Evolutionary conservation across 2,888 invertebrate species (phyloP).

Genomic region (Cephus sareptanus): DNA sequence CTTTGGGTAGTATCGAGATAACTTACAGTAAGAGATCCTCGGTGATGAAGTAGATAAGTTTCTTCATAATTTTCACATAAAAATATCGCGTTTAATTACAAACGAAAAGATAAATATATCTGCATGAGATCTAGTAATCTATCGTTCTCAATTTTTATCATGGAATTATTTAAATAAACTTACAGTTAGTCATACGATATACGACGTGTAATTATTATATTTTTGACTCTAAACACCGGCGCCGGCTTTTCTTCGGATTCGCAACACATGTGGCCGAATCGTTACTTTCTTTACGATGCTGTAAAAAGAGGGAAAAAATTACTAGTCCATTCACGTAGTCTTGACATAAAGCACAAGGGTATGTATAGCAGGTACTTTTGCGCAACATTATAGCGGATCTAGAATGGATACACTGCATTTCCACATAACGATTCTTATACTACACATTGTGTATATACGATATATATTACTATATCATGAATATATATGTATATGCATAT

Average conservation of each 20-base stretch:
- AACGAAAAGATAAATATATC: not conserved
- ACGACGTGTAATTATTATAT: not conserved
- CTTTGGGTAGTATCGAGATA: not conserved
- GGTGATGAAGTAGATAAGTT: not conserved
- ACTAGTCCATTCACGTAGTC: conserved; percentile 50
- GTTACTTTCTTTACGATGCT: conserved; percentile 43
- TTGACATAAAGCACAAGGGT: conserved; percentile 34
- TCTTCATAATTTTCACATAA: too few relatives aligned
- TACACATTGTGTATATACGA: not conserved
- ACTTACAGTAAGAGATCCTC: not conserved
- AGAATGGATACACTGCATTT: not conserved
- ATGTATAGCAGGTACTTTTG: not conserved
- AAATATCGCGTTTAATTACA: not conserved
- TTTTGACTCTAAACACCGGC: not conserved
- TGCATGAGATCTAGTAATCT: not conserved
- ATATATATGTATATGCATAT: not conserved
- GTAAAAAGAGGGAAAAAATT: conserved; percentile 50
- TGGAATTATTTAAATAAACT: not conserved
- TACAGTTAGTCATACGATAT: not conserved
- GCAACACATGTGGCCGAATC: conserved; percentile 19
- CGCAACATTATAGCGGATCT: not conserved
- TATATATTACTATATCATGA: not conserved
- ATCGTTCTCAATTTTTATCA: not conserved
- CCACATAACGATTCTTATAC: not conserved
- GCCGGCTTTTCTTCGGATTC: not conserved